These are phyloP conservation scores for Brachionus manjavacas DNA, from an alignment of 1,140 invertebrate species.

Conservation along the genomic window DNA sequence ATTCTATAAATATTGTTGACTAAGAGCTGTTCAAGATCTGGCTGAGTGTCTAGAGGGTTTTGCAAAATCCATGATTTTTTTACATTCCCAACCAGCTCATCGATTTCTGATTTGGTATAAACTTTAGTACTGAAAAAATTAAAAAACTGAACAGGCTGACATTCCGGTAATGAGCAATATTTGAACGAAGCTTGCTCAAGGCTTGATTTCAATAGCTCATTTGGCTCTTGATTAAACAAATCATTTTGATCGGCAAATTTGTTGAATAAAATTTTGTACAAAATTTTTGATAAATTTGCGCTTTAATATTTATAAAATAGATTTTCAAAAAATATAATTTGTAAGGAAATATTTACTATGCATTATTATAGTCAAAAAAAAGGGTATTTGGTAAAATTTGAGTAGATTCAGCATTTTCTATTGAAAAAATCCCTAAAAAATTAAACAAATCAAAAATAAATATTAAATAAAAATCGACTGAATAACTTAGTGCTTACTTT, in stretches of 20 bases:
- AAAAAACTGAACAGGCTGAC: not conserved
- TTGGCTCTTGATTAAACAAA: not conserved
- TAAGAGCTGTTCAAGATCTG: not conserved
- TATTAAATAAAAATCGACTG: not conserved
- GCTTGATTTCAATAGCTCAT: not conserved
- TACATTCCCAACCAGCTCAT: not conserved
- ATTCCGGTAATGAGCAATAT: not conserved
- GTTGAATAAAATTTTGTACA: not conserved
- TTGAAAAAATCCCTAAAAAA: not conserved
- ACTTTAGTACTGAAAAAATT: not conserved
- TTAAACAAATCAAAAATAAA: not conserved
- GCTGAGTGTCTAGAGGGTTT: not conserved
- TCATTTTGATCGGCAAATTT: slow-evolving; percentile 21
- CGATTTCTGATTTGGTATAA: not conserved
- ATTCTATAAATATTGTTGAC: not conserved
- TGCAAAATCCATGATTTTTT: not conserved
- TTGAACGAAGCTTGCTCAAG: not conserved
- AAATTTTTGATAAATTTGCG: not conserved
- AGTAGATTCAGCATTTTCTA: not conserved
- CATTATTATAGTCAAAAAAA: slow-evolving; percentile 3
- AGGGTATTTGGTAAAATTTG: not conserved
- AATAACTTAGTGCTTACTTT: not conserved
- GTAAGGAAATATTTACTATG: not conserved
- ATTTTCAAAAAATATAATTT: not conserved
- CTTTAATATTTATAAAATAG: not conserved